A percentile compares a stretch with the other conserved stretches of the same genome.
Evolutionary conservation across 2,113 vertebrate species (phyloP).

Genomic region (Conger conger): DNA sequence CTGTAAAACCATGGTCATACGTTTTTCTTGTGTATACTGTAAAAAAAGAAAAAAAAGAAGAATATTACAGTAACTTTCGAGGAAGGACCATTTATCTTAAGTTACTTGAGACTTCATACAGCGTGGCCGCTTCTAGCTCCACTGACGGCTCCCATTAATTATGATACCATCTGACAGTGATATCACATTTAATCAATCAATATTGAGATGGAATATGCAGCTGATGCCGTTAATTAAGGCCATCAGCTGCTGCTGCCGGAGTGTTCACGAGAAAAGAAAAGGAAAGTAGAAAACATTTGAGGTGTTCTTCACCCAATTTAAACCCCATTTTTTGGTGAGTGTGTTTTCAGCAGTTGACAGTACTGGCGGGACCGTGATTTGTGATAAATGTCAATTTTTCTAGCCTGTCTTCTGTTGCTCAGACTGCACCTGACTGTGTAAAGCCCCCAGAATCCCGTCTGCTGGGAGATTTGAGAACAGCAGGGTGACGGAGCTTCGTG

Average conservation of each 20-base stretch:
- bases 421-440: too few species aligned
- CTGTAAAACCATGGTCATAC: too few species aligned
- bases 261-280: neutral
- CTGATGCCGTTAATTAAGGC: neutral
- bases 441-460: too few species aligned
- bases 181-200: neutral
- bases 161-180: neutral
- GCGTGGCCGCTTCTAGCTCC: neutral
- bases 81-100: neutral
- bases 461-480: too few species aligned
- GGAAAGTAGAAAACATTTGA: neutral
- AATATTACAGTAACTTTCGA: neutral
- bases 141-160: neutral
- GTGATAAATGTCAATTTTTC: too few species aligned
- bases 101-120: neutral
- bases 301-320: neutral
- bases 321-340: neutral
- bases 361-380: neutral
- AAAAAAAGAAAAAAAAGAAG: too few species aligned
- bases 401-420: too few species aligned
- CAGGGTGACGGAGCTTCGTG: too few species aligned
- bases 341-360: neutral
- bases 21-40: too few species aligned
- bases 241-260: neutral
- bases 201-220: neutral